A percentile compares a stretch with the other conserved stretches of the same genome.
phyloP scores from a whole-genome alignment of 1,140 invertebrate genomes.

The Chymomyza costata region DNA sequence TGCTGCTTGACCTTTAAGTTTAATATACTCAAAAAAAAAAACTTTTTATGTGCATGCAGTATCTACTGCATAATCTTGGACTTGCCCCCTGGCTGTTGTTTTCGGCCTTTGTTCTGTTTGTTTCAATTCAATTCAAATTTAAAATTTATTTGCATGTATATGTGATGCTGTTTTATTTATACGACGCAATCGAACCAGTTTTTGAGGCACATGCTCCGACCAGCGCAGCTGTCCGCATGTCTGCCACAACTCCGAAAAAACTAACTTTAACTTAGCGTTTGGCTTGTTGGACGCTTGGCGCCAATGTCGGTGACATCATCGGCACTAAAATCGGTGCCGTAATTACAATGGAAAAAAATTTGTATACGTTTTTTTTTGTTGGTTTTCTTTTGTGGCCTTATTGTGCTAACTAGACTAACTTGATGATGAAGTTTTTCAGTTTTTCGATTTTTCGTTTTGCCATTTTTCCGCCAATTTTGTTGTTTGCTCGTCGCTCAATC shows the following conservation, averaged over 20 bases:
- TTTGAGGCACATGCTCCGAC: slow-evolving; percentile 19
- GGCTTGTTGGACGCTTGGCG: slow-evolving; percentile 18
- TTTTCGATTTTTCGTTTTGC: no score
- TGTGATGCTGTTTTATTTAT: no score
- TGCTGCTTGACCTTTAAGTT: slow-evolving; percentile 47
- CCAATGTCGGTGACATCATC: slow-evolving; percentile 53
- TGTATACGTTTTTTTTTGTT: slow-evolving; percentile 26
- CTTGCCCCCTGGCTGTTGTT: slow-evolving; percentile 37
- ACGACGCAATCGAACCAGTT: slow-evolving; percentile 44
- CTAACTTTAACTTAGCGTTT: slow-evolving; percentile 11
- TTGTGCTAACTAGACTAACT: slow-evolving; percentile 6
- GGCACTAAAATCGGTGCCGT: slow-evolving; percentile 54
- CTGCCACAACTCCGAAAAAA: slow-evolving; percentile 47
- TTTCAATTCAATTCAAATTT: slow-evolving; percentile 28
- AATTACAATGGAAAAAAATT: slow-evolving; percentile 54
- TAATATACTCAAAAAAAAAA: slow-evolving; percentile 12
- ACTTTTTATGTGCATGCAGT: slow-evolving; percentile 11
- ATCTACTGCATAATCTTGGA: slow-evolving; percentile 51
- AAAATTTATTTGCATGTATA: no score
- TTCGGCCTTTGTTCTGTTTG: slow-evolving; percentile 15
- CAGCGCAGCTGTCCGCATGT: slow-evolving; percentile 11
- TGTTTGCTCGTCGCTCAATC: slow-evolving; percentile 5
- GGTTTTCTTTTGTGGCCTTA: slow-evolving; percentile 35
- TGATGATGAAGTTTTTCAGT: no score
- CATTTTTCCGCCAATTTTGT: slow-evolving; percentile 4